Evolutionary conservation across 2,113 vertebrate genomes (phyloP).

Genomic region (Pterophyllum scalare): DNA sequence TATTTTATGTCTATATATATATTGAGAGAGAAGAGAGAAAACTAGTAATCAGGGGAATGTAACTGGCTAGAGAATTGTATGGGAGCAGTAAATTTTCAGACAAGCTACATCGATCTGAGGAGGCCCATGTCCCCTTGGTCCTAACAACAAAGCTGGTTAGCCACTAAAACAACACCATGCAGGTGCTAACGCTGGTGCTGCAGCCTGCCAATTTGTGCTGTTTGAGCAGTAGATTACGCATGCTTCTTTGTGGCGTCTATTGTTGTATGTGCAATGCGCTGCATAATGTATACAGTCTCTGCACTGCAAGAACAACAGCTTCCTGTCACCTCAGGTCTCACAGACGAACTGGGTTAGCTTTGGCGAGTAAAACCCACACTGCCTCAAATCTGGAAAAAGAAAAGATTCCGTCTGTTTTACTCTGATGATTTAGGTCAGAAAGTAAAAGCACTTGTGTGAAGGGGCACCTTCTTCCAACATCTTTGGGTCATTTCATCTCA

Average conservation of each 20-base stretch:
- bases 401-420: neutral
- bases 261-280: slow-evolving; percentile 5
- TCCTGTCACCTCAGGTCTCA: neutral
- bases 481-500: neutral
- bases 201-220: neutral
- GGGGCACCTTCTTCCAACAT: neutral
- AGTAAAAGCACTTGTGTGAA: neutral
- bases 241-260: slow-evolving; percentile 3
- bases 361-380: neutral
- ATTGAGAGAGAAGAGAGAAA: neutral
- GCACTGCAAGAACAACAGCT: slow-evolving; percentile 3
- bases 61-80: neutral
- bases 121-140: slow-evolving; percentile 45
- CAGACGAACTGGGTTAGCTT: neutral
- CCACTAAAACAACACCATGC: neutral
- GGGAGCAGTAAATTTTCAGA: neutral
- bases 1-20: neutral
- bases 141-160: slow-evolving; percentile 16
- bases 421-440: neutral
- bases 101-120: neutral
- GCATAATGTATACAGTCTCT: neutral
- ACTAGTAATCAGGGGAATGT: neutral
- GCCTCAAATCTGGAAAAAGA: neutral
- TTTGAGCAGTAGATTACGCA: neutral
- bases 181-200: neutral